Evolutionary conservation across 2,888 invertebrate species (phyloP), one percentile per base, ranked within the genome.

Genomic region (Lochmaea capreae): DNA sequence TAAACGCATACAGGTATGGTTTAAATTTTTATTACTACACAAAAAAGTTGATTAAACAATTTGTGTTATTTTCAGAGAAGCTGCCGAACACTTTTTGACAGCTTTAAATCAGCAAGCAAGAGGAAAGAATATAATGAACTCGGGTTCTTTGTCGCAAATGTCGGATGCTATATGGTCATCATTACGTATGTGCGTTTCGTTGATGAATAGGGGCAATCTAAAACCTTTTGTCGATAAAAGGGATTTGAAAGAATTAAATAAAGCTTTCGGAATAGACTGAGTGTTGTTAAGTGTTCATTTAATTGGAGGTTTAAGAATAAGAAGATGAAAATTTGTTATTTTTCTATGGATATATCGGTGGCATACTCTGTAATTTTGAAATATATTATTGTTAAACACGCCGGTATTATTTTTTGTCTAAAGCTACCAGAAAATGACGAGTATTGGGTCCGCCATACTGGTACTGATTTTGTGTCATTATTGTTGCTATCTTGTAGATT

Each of bases 91-190:
- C 89, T 94, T 99, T 82, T 87, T 99, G 65, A 93, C 94, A 4
- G 98, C 98, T 0, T 88, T 99, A 52, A 97, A 97, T 87, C 94
- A 97, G 86, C 99, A 99, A 89, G 92, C 94, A 26, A 92, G 91
- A 77, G 95, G 92, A 68, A 92, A 90, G 84, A 91, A 91, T 49
- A 82, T 85, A 0, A 77, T 81, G 18, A 85, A 87, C 68, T 85
- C 86, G 67, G 88, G 86, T 78, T 82, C 85, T 43, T 83, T 89
- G 61, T 87, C 87, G 1, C 89, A 91, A 75, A 95, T 95, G 94
- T 97, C 97, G 0, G 94, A 96, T 80, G 95, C 95, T 57, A 97
- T 98, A 85, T 98, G 98, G 98, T 93, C 94, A 67, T 97, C 97
- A 0, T 88, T 98, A 70, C 91, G 96, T 83, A 94, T 98, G 92